Percentiles rank a stretch among this genome's conserved stretches.
Evolutionary conservation across 1,140 invertebrate genomes (phyloP).

Genomic region (Carposina sasakii): DNA sequence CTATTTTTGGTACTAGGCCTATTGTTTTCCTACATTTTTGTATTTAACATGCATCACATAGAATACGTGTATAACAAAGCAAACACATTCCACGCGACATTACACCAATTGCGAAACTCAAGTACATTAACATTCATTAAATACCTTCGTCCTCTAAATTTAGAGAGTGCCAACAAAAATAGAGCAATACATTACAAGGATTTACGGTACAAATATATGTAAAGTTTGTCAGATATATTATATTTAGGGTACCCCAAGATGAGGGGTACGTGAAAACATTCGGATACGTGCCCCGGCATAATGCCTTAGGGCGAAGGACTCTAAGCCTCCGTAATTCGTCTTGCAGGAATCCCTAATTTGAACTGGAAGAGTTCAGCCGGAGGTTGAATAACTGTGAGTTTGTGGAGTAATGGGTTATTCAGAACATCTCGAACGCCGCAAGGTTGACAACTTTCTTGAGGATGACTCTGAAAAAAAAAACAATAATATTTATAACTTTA

Average conservation of each 20-base stretch:
- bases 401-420: no score
- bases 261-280: conserved; percentile 68
- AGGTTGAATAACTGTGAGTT: no score
- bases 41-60: no score
- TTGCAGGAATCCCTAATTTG: conserved; percentile 70
- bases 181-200: conserved; percentile 69
- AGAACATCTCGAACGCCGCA: no score
- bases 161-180: conserved; percentile 65
- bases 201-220: conserved; percentile 73
- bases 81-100: conserved; percentile 44
- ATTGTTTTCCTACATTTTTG: no score
- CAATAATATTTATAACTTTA: no score
- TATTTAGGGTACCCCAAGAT: conserved; percentile 63
- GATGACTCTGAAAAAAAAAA: no score
- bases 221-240: conserved; percentile 71
- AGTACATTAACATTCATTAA: conserved; percentile 67
- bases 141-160: conserved; percentile 60
- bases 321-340: conserved; percentile 67
- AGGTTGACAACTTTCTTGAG: no score
- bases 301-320: conserved; percentile 64
- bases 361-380: conserved; percentile 59
- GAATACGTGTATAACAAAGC: conserved; percentile 8
- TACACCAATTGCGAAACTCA: conserved; percentile 49
- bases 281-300: conserved; percentile 67
- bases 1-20: no score